Base-by-base conservation (phyloP, 2,797 vertebrate species). In the Chromobotia macracanthus region DNA sequence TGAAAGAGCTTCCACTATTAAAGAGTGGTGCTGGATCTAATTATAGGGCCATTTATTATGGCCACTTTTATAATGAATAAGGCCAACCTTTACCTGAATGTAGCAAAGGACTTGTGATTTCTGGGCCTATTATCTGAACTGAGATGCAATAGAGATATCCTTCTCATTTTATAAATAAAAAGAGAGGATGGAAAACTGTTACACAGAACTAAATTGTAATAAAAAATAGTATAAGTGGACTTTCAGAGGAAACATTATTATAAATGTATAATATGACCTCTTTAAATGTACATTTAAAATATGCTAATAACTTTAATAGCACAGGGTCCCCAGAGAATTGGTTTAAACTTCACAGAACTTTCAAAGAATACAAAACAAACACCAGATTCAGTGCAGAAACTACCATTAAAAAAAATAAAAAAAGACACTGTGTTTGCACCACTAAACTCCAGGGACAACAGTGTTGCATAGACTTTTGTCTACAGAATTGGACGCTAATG, bases 401-500 rank as follows among this genome's bases (percentile, higher is more conserved):
- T 50, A 73, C 50, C 41, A 48, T 12, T 5, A 21, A 13, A 46
- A 63, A 31, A 53, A 38, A 64, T 0, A 0, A 51, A 21, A 56
- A 56, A 56, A 23, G 55, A 31, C 31, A 31, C 51, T 75, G 56
- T 35, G n/a, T 75, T 64, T 75, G 46, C 28, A 53, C 12, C 46
- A 41, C 13, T 60, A n/a, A 53, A 51, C 46, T 75, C 46, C 10
- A 53, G 60, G 53, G 72, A 75, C 72, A 75, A 74, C 56, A 63
- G 44, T 63, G 12, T 25, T 63, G 41, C 6, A 3, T 13, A 61
- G 55, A 44, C 56, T 15, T 61, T 72, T 61, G 60, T 23, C 72
- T 63, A 25, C 28, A 35, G 25, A 74, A 50, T 46, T 50, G 31
- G 23, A 51, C n/a, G 0, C 41, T 74, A 74, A 74, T 74, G 72